A percentile compares a stretch with the other conserved stretches of the same genome.
Conservation (phyloP, 2,888 invertebrate species). For the Caenorhabditis japonica region DNA sequence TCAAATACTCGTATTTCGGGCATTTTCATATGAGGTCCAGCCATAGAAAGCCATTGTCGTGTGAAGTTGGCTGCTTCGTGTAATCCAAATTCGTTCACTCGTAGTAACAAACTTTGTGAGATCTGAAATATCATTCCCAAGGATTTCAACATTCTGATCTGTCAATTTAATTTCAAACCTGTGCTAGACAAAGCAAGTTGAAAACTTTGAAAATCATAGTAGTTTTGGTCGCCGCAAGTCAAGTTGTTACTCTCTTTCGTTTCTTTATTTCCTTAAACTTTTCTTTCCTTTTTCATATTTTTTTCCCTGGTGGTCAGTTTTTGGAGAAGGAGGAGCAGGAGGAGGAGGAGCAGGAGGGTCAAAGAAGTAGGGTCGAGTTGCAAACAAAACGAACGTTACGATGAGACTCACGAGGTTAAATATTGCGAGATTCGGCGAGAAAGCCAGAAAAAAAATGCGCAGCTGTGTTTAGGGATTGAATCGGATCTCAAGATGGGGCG, state of each 20-base stretch:
- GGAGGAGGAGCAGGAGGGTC: no score
- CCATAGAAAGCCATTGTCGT: conserved; percentile 72
- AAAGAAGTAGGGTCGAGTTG: conserved; percentile 50
- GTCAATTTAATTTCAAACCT: conserved; percentile 3
- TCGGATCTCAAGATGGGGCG: no score
- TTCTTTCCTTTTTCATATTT: conserved; percentile 8
- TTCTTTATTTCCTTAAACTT: no score
- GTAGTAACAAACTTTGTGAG: conserved; percentile 43
- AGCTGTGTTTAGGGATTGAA: no score
- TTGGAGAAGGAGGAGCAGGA: no score
- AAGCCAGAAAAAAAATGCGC: conserved; percentile 1
- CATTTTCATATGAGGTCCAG: conserved; percentile 68
- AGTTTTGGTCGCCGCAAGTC: no score
- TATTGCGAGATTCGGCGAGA: conserved; percentile 38
- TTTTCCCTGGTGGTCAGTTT: conserved; percentile 21
- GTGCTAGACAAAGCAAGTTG: conserved; percentile 28
- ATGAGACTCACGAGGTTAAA: conserved; percentile 52
- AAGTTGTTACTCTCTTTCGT: no score
- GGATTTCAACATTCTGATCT: no score
- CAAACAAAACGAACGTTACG: conserved; percentile 52
- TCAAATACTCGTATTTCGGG: conserved; percentile 61
- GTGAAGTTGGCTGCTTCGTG: conserved; percentile 73
- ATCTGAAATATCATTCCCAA: conserved; percentile 26
- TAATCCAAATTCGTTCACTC: conserved; percentile 70
- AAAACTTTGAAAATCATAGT: conserved; percentile 41